Conservation (phyloP, 2,113 vertebrate species). For the Mastomys coucha region DNA sequence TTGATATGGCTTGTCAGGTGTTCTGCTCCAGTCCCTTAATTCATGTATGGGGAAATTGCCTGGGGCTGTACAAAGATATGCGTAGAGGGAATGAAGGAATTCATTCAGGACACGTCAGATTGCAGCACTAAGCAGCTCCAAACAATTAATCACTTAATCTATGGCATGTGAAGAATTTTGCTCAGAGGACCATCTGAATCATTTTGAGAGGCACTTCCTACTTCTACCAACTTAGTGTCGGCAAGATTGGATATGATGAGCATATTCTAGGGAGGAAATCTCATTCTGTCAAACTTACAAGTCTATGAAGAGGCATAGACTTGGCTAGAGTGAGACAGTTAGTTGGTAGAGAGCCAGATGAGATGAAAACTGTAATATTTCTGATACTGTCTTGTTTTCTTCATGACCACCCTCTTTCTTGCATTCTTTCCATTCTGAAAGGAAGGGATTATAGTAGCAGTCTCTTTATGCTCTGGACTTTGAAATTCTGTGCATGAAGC, state of each 20-base stretch:
- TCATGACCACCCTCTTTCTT: background rate
- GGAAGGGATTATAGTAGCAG: background rate
- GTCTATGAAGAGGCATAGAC: background rate
- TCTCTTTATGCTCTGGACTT: background rate
- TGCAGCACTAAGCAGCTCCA: background rate
- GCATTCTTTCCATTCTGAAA: background rate
- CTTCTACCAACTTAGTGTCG: background rate
- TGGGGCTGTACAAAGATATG: background rate
- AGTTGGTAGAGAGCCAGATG: background rate
- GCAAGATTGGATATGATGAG: background rate
- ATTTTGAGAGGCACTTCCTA: background rate
- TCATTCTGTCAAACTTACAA: background rate
- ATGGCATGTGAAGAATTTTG: slow-evolving; percentile 3
- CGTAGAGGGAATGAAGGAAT: background rate
- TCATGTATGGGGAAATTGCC: too few species aligned
- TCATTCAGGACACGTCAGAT: background rate
- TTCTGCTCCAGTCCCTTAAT: background rate
- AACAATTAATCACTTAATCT: background rate
- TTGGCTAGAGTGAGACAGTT: background rate
- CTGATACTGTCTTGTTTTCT: background rate
- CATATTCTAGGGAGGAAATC: background rate
- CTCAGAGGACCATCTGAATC: background rate
- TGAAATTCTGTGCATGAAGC: background rate
- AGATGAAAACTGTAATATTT: background rate
- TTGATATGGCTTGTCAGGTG: background rate